Base-by-base conservation (phyloP, 2,113 vertebrate genomes). In the Neolamprologus cancellatus region DNA sequence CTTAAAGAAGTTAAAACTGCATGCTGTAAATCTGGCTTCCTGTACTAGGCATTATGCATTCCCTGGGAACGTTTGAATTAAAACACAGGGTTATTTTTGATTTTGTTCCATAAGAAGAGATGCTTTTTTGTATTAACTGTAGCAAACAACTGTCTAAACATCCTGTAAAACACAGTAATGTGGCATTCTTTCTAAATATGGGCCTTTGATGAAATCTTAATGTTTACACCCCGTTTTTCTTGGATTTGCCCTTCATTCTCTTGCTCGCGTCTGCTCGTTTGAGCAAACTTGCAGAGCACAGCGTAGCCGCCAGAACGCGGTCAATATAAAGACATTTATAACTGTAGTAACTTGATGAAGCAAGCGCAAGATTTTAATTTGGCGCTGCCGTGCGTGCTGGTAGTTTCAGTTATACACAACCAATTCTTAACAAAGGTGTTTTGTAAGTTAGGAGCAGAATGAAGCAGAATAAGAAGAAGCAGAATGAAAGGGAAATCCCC, bases 261-360 rank as follows among this genome's bases (percentile, higher is more conserved):
- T 44, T 44, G 39, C 66, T 71, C 2, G 5, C 23, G 0, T 2
- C 66, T 34, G n/a, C 61, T 41, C 2, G 5, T 41, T 39, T 69
- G 61, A 69, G 61, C 20, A 41, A 23, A 41, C 13, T 69, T 3
- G 5, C 20, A 23, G 36, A 69, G 13, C 64, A 1, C 18, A n/a
- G 59, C 11, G 11, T 20, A 30, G 7, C 3, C 0, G 13, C 20
- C 36, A 69, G n/a, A 20, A 41, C n/a, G 3, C 2, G 1, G 12
- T 41, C 36, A 23, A 4, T 2, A 69, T 69, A 69, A 69, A 69
- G 36, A 23, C 34, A 20, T 39, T 66, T 66, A 14, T 66, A 69
- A 69, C 4, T 14, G 64, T 39, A 69, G 64, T 23, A 15, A 44
- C 36, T 39, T 44, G 8, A 71, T 14, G 39, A 71, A 41, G n/a